Evolutionary conservation across 1,140 invertebrate species (phyloP), one percentile per base, ranked within the genome.

Genomic region (Sweltsa coloradensis): DNA sequence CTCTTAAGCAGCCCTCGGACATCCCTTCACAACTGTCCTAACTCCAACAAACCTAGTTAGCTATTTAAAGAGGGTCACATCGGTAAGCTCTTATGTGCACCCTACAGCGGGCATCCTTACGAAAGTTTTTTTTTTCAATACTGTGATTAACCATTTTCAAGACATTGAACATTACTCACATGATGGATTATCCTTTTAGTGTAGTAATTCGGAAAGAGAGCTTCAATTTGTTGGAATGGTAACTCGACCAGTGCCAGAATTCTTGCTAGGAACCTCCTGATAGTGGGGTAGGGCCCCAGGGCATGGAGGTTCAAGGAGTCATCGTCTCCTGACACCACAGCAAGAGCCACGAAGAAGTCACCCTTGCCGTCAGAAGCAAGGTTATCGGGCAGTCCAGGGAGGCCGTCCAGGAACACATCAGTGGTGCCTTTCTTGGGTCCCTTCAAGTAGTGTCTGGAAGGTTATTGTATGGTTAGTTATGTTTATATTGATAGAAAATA

Each of bases 341-440:
- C 64, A 9, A 88, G 56, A 2, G 71, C 68, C 0, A 86, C 68
- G 47, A 85, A 71, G 54, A 85, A 76, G 6, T 80, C 82, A 23
- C 78, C 80, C 23, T 73, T 62, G 18, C 70, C 73, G 57, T 81
- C 80, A 0, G 65, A 63, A 29, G 80, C 71, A 24, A 90, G 61
- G 61, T 89, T 90, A 61, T 93, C 88, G n/a, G 85, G 83, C 5
- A 72, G 45, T 55, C 88, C 88, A 37, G 88, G 86, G 47, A 93
- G 65, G 39, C 79, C 80, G 57, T 84, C 77, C n/a, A 80, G 56
- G 56, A 90, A 83, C 1, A 85, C 63, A 57, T 89, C 86, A 2
- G 61, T 59, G 48, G 72, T 70, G n/a, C 85, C 85, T 54, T 75
- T 74, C 49, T 84, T 85, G 2, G 73, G 66, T 11, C 89, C 81